Evolutionary conservation across 92 coral and sea anemone species (phyloP), one percentile per base, ranked within the genome.

Genomic region (Epizoanthus rinbou): DNA sequence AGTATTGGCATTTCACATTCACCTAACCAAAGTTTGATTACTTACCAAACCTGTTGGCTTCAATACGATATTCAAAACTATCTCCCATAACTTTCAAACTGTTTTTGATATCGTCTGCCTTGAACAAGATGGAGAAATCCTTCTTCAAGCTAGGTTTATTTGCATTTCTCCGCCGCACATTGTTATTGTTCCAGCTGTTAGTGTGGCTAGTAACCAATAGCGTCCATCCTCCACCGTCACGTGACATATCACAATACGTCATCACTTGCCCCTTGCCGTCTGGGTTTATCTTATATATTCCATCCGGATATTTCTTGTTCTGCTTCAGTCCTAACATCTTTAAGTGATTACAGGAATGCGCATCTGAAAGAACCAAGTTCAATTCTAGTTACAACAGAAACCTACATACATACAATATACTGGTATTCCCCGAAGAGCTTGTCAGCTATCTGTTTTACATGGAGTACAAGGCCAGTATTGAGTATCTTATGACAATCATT

Each of bases 171-270:
- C 52, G 60, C 24, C 70, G 57, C 7, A 86, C 86, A 73, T 72
- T 87, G 5, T 58, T 60, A 14, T 62, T 19, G 17, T 85, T 83
- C 93, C 93, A 90, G 9, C 76, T 90, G 63, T 90, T 90, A 65
- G 93, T 90, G 59, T 90, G 89, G 17, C 93, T 90, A n/a, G 93
- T 73, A 33, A 89, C 82, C 85, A 89, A 70, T 76, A 89, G 87
- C 71, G 92, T 89, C 89, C 92, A 89, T 5, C 93, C 93, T 21
- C 93, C 93, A n/a, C 90, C 88, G n/a, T n/a, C n/a, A n/a, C n/a
- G n/a, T n/a, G n/a, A n/a, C n/a, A n/a, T n/a, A n/a, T n/a, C n/a
- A n/a, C 93, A 90, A 69, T 86, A 86, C 50, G 93, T 87, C 63
- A 82, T 86, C 13, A 90, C 76, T 52, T 4, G 35, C 59, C 90